Base-by-base conservation (phyloP, 2,797 vertebrate species). In the Harpagifer antarcticus region DNA sequence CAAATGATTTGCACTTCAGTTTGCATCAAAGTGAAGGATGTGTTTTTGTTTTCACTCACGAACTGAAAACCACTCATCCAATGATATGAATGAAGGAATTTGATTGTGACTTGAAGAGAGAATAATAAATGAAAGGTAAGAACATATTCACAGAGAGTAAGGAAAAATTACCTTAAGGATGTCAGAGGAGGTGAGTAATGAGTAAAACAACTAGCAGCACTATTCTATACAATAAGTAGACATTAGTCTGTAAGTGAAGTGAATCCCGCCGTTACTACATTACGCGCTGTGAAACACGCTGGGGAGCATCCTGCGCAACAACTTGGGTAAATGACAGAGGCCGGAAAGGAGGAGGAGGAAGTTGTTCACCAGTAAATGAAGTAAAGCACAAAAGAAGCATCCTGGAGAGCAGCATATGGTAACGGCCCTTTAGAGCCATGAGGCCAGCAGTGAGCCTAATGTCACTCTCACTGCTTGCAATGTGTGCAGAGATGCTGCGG, bases 281-380 rank as follows among this genome's bases (percentile, higher is more conserved):
- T 55, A 67, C 53, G 43, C 64, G 48, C 57, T 47, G 43, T 50
- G 61, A 72, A 63, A 47, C 55, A 12, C 23, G 43, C 58, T 72
- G 62, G 23, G 55, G 48, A 53, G 68, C 63, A 20, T 64, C 60
- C 23, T 42, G 54, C 33, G 37, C 10, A 71, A 68, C 61, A 75
- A 71, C 65, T 83, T 70, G 37, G 81, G 73, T 68, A 81, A 81
- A 86, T 66, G 65, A 42, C 53, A 60, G 31, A 53, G 63, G 47
- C 73, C 11, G 40, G 14, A 33, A 55, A 56, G 49, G 40, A 55
- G 60, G 45, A 49, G 17, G 44, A 68, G 16, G 37, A 23, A 62
- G 55, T 81, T 68, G 60, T 76, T 80, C 66, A 56, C 67, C 56
- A 44, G 64, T 82, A 82, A 85, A 86, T 81, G 57, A 78, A 83